phyloP scores from a whole-genome alignment of 1,140 invertebrate species.

The Wiebesia pumilae region DNA sequence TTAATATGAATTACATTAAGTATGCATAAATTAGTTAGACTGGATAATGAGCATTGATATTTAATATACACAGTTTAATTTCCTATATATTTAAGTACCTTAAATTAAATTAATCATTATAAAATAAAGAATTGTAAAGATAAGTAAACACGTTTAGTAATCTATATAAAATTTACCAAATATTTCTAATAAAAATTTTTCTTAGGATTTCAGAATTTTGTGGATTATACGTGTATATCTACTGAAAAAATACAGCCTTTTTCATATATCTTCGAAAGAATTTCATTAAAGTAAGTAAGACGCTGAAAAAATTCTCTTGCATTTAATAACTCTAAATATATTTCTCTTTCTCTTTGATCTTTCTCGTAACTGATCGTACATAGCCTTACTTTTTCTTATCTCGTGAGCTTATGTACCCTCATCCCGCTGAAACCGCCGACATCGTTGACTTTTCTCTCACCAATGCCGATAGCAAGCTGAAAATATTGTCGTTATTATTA shows the following conservation, averaged over 20 bases:
- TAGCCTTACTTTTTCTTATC: background rate
- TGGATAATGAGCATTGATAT: no score
- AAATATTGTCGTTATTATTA: conserved; percentile 50
- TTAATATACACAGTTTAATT: no score
- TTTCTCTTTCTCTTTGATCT: conserved; percentile 28
- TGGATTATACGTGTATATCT: no score
- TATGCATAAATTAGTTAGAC: no score
- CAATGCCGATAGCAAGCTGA: conserved; percentile 8
- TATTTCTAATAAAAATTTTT: no score
- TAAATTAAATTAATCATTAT: no score
- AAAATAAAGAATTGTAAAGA: no score
- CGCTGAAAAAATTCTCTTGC: background rate
- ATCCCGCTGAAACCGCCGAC: background rate
- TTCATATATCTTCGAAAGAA: background rate
- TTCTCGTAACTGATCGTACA: background rate
- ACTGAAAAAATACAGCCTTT: background rate
- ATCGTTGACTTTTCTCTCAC: background rate
- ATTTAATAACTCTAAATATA: background rate
- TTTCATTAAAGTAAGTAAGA: background rate
- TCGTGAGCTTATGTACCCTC: background rate
- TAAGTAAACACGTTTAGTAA: no score
- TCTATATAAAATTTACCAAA: no score
- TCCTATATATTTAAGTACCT: no score
- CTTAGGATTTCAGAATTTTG: no score
- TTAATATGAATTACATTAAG: no score